phyloP scores from a whole-genome alignment of 2,113 vertebrate genomes.

The Amazona guildingii region DNA sequence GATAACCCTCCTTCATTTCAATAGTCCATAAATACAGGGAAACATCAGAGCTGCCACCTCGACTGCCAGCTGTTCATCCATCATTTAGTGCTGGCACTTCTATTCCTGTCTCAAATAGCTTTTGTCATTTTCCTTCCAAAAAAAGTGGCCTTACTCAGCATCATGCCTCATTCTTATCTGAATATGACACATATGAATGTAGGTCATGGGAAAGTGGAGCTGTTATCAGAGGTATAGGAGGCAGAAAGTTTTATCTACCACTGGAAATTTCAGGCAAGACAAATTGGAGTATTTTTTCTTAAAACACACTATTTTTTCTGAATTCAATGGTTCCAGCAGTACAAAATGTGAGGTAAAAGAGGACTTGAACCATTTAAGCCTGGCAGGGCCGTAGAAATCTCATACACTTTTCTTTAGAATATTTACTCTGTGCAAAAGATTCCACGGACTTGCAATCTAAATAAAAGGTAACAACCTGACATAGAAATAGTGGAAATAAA shows the following conservation, averaged over 20 bases:
- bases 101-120: constrained; percentile 39
- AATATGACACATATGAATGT: not conserved
- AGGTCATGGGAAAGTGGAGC: constrained; percentile 7
- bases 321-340: not conserved
- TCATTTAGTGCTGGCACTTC: constrained; percentile 19
- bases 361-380: not conserved
- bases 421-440: not conserved
- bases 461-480: not conserved
- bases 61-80: constrained; percentile 20
- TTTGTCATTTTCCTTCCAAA: constrained; percentile 49
- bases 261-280: not conserved
- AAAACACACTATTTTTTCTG: not conserved
- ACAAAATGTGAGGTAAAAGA: not conserved
- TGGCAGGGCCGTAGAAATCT: not conserved
- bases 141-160: constrained; percentile 35
- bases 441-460: not conserved
- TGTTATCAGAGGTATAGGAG: not conserved
- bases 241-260: not conserved
- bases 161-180: constrained; percentile 18
- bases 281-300: not conserved
- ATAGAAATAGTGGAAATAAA: not conserved
- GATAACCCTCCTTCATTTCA: not conserved
- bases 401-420: not conserved
- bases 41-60: constrained; percentile 15
- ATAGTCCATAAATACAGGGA: not conserved